These are phyloP conservation scores for Drosophila kohkoa DNA, from an alignment of 1,140 invertebrate genomes.

Conservation along the genomic window DNA sequence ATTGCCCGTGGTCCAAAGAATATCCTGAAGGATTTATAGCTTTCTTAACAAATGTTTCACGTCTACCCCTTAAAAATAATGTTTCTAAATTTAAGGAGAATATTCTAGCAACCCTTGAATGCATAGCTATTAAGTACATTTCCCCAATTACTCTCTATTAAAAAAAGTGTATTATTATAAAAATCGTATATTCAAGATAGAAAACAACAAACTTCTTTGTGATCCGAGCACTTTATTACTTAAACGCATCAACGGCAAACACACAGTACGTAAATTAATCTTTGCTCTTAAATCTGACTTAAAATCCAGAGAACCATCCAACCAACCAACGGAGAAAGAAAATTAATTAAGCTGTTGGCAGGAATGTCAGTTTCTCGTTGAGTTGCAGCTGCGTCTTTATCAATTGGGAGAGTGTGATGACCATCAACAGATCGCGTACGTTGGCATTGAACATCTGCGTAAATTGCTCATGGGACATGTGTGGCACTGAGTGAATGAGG, in stretches of 20 bases:
- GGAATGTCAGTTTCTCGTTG: slow-evolving; percentile 96
- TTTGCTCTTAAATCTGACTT: slow-evolving; percentile 65
- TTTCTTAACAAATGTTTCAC: too few relatives aligned
- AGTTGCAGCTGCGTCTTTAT: slow-evolving; percentile 97
- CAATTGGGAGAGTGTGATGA: slow-evolving; percentile 97
- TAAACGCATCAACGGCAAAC: slow-evolving; percentile 46
- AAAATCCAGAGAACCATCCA: slow-evolving; percentile 37
- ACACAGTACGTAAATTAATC: slow-evolving; percentile 57
- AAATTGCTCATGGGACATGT: slow-evolving; percentile 95
- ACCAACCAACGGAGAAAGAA: not conserved
- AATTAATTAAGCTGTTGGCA: slow-evolving; percentile 86
- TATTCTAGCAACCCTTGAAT: too few relatives aligned
- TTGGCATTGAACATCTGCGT: slow-evolving; percentile 98
- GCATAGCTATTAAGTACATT: too few relatives aligned
- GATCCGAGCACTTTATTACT: slow-evolving; percentile 65
- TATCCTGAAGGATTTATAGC: too few relatives aligned
- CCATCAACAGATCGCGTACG: slow-evolving; percentile 98
- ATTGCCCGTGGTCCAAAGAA: too few relatives aligned
- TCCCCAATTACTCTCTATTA: not conserved
- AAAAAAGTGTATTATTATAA: not conserved
- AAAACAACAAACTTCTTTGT: slow-evolving; percentile 3
- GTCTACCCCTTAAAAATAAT: too few relatives aligned
- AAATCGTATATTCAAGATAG: not conserved
- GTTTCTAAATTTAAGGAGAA: too few relatives aligned
- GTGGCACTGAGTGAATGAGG: slow-evolving; percentile 95